Conservation (phyloP, 2,797 vertebrate species). For the Pantherophis vulpinus region DNA sequence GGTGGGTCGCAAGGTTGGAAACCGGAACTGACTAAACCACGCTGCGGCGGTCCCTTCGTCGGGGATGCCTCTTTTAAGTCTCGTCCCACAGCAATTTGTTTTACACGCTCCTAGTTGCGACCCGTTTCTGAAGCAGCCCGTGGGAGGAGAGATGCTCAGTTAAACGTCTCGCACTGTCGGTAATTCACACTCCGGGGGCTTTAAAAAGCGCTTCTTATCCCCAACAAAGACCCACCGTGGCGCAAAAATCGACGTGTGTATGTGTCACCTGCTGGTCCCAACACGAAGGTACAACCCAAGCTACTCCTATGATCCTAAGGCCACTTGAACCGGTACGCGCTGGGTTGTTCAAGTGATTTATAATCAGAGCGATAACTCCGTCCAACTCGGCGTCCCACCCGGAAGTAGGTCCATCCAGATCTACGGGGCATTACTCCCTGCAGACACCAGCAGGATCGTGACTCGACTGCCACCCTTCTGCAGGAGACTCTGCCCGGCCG, state of each 20-base stretch:
- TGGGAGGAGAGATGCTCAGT: neutral
- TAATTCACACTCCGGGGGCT: neutral
- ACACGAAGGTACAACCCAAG: neutral
- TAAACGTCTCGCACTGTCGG: too few relatives aligned
- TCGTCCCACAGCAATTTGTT: neutral
- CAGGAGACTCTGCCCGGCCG: neutral
- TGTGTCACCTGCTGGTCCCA: neutral
- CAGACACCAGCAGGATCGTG: neutral
- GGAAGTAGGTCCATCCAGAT: neutral
- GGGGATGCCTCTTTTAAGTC: conserved; percentile 4
- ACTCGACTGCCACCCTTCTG: neutral
- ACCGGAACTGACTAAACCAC: conserved; percentile 36
- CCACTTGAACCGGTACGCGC: neutral
- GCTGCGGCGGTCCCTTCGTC: conserved; percentile 29
- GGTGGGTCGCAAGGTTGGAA: neutral
- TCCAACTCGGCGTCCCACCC: too few relatives aligned
- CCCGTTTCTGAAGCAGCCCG: neutral
- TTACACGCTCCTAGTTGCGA: neutral
- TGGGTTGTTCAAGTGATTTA: neutral
- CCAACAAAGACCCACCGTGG: neutral
- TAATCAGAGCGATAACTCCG: neutral
- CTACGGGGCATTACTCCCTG: neutral
- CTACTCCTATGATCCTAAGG: neutral
- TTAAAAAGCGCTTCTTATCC: neutral
- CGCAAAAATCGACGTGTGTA: neutral